phyloP scores from a whole-genome alignment of 53 echinoderm and acorn worm species.

The Patiria pectinifera region DNA sequence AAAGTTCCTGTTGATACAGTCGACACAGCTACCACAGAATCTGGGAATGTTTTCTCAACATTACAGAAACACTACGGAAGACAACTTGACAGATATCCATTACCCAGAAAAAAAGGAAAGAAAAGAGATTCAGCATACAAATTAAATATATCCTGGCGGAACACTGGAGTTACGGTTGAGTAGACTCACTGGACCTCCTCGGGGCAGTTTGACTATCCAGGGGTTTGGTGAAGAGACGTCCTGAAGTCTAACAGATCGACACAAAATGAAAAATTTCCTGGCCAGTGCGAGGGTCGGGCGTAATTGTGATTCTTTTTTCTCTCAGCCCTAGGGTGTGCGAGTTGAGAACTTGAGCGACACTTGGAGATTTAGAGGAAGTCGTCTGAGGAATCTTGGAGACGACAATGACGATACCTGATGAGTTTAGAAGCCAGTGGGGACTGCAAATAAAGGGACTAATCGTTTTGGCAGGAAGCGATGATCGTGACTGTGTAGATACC shows the following conservation, averaged over 20 bases:
- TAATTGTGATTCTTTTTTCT: background rate
- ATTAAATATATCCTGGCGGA: conserved; percentile 32
- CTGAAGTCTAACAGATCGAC: background rate
- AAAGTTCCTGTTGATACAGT: background rate
- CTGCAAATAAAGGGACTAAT: background rate
- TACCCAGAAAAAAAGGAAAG: background rate
- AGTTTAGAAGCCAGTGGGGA: background rate
- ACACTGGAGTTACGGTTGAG: background rate
- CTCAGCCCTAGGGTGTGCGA: conserved; percentile 2
- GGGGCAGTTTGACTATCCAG: background rate
- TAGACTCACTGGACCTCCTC: background rate
- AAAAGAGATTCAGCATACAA: background rate
- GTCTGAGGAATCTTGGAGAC: background rate
- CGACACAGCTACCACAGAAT: background rate
- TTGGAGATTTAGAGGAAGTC: conserved; percentile 1
- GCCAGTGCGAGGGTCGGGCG: background rate
- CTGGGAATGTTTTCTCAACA: background rate
- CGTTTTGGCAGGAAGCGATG: conserved; percentile 9
- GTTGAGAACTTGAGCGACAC: background rate
- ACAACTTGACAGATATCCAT: background rate
- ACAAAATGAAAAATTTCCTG: background rate
- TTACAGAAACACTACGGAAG: background rate
- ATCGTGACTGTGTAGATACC: conserved; percentile 17
- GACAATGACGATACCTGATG: background rate
- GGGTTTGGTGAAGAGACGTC: conserved; percentile 1